Evolutionary conservation across 2,888 invertebrate genomes (phyloP), one percentile per base, ranked within the genome.

Genomic region (Allygus modestus): DNA sequence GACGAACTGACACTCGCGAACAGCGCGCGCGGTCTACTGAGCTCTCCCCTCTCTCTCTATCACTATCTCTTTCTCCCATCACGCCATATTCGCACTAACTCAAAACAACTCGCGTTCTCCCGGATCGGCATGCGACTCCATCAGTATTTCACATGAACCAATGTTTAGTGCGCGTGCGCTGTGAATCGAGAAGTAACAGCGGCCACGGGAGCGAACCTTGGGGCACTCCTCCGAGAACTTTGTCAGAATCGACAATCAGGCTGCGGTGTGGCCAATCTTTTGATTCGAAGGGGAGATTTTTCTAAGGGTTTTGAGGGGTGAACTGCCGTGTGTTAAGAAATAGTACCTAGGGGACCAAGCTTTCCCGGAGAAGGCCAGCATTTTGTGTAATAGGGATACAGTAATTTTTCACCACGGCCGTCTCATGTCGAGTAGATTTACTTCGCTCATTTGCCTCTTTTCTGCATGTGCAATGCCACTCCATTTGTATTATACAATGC

Each of bases 11-110:
- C 54, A 15, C 54, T 20, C 54, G 5, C 54, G 15, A 54, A 54
- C 54, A 54, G 20, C 20, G 54, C 54, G 54, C 20, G 11, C 20
- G 54, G 23, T 0, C 61, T 2, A 58, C 54, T 61, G n/a, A 17
- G n/a, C 65, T 37, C 41, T 51, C 31, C 43, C 81, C 51, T n/a
- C 28, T 43, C 43, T 43, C 46, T 15, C 1, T 46, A 1, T 15
- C 1, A 12, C 37, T 17, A n/a, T 37, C 77, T 77, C 77, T 23
- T n/a, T 75, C 41, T 17, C 43, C 23, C 26, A 46, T 51, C 51
- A 17, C 11, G 28, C 43, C 79, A 28, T 51, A 46, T 51, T 43
- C 79, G 51, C 79, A 51, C 79, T 79, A 31, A 33, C 54, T 46
- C 79, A 79, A 51, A 43, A 15, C 77, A 33, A 20, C 79, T 51